Evolutionary conservation across 2,113 vertebrate species (phyloP).

Genomic region (Colinus virginianus): DNA sequence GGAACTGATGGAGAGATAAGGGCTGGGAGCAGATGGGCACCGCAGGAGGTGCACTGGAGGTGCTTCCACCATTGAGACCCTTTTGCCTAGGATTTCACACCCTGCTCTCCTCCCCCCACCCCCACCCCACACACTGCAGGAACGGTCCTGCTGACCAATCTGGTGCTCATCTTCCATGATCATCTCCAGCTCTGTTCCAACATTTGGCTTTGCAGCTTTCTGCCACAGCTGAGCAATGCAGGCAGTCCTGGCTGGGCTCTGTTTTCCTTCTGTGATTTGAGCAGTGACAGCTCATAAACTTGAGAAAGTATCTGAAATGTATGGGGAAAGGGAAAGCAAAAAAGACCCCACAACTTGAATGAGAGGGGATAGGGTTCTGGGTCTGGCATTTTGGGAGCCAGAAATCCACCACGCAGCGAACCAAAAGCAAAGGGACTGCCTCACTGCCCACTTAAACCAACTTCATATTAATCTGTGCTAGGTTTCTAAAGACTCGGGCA

Average conservation of each 20-base stretch:
- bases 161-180: neutral
- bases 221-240: accelerated
- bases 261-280: neutral
- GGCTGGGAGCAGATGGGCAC: too few species aligned
- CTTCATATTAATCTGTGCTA: neutral
- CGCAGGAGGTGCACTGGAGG: neutral
- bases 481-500: neutral
- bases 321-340: neutral
- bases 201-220: neutral
- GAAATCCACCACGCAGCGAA: neutral
- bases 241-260: accelerated
- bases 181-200: neutral
- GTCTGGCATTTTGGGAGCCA: neutral
- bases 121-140: neutral
- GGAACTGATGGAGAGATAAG: too few species aligned
- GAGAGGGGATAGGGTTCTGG: neutral
- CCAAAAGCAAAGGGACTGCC: neutral
- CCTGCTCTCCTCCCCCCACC: accelerated
- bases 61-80: too few species aligned
- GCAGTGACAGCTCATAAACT: neutral
- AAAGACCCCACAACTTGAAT: neutral
- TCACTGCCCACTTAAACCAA: neutral
- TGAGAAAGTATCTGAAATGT: neutral
- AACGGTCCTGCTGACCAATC: neutral
- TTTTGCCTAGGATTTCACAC: neutral